Evolutionary conservation across 2,797 vertebrate genomes (phyloP).

Genomic region (Cynodonichthys magdalenae): DNA sequence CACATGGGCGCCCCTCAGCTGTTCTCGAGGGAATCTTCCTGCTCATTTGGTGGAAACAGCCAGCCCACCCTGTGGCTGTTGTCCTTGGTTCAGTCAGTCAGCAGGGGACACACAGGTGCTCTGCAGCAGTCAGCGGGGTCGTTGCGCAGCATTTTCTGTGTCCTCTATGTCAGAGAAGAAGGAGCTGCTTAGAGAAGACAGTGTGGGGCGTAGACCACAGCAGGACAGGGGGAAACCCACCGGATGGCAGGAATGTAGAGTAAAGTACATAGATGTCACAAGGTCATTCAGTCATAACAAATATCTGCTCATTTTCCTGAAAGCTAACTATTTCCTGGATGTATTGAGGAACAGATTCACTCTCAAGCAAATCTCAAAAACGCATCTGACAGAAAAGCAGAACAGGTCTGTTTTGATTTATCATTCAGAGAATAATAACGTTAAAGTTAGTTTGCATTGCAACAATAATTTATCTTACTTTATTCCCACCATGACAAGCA

Average conservation of each 20-base stretch:
- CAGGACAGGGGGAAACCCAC: conserved; percentile 46
- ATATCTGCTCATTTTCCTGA: conserved; percentile 37
- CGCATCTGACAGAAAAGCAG: conserved; percentile 35
- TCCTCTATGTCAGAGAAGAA: conserved; percentile 53
- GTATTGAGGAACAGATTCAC: conserved; percentile 29
- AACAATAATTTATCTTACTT: conserved; percentile 44
- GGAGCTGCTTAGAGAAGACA: conserved; percentile 56
- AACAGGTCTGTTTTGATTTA: conserved; percentile 14
- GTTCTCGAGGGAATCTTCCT: conserved; percentile 18
- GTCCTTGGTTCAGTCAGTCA: conserved; percentile 75
- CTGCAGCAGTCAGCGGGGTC: conserved; percentile 56
- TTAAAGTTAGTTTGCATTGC: conserved; percentile 48
- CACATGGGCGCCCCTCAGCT: not conserved
- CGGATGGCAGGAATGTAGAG: conserved; percentile 41
- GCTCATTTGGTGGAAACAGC: conserved; percentile 26
- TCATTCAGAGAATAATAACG: conserved; percentile 10
- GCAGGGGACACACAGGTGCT: conserved; percentile 64
- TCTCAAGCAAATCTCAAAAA: conserved; percentile 27
- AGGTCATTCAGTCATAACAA: conserved; percentile 58
- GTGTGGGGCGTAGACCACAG: conserved; percentile 54
- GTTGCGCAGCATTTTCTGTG: conserved; percentile 56
- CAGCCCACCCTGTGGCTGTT: conserved; percentile 38
- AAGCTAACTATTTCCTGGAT: conserved; percentile 40
- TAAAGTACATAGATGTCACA: conserved; percentile 43
- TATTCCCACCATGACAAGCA: conserved; percentile 49